Evolutionary conservation across 2,888 invertebrate genomes (phyloP), one percentile per base, ranked within the genome.

Genomic region (Ochlodes sylvanus): DNA sequence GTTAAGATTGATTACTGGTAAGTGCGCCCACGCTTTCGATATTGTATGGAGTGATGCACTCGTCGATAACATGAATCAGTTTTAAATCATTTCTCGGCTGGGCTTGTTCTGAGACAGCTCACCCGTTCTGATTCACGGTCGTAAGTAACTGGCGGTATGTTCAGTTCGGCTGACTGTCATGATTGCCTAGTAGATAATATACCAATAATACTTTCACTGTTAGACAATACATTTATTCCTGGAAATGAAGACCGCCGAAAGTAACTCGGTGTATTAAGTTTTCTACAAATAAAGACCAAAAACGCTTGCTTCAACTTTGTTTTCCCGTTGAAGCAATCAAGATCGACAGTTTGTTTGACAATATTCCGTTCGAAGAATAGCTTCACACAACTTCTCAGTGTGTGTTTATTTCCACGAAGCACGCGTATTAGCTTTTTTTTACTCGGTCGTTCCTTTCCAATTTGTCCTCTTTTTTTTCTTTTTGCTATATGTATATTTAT

Each of bases 51-150:
- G 42, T n/a, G 44, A 17, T 57, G 21, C 57, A 58, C 57, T 17
- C 57, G 21, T 9, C 57, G 57, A 58, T 41, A 58, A 58, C 41
- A 21, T 42, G 57, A 58, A 58, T 58, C 57, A 58, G 57, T 21
- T 6, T 14, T 57, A 19, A 57, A 57, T 57, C 41, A 57, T 41
- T 57, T n/a, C n/a, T n/a, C n/a, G 3, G 4, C 14, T 12, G 14
- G 17, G 57, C 41, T 58, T 19, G n/a, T 58, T 58, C 21, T 41
- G 19, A 42, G 42, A 58, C 42, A 58, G 57, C 57, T 42, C 57
- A 58, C 21, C 57, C 41, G 42, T n/a, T 34, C 57, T 42, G 57
- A 58, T 58, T 58, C 57, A 58, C 19, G 42, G 12, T 47, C 17
- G 44, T 47, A 17, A 1, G 9, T 17, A 15, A 6, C 15, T 47